Percentiles rank a stretch among this genome's conserved stretches.
These are phyloP conservation scores for Artemia sp. DNA, from an alignment of 2,888 invertebrate genomes.

Conservation along the genomic window DNA sequence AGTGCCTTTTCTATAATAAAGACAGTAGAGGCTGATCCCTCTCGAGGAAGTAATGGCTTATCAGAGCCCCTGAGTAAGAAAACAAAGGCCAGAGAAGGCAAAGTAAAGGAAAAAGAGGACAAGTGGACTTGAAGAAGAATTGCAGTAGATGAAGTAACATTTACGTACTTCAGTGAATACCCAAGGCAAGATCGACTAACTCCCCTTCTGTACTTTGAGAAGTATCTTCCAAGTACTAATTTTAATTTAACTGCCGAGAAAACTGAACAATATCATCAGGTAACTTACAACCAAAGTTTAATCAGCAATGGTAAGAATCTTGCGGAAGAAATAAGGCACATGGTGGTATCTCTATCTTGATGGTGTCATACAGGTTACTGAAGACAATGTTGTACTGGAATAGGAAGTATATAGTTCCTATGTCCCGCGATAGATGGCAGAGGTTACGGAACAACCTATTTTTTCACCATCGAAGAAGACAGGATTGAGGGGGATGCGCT, in stretches of 20 bases:
- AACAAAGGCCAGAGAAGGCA: too few species aligned
- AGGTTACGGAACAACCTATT: slow-evolving; percentile 24
- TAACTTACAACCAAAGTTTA: not conserved
- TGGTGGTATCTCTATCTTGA: slow-evolving; percentile 23
- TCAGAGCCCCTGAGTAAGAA: slow-evolving; percentile 9
- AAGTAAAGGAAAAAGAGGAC: too few species aligned
- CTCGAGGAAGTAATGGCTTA: not conserved
- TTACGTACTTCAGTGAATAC: not conserved
- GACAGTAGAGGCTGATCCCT: too few species aligned
- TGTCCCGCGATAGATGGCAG: slow-evolving; percentile 25
- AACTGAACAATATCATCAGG: slow-evolving; percentile 10
- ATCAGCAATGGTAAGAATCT: slow-evolving; percentile 10
- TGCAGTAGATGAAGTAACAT: not conserved
- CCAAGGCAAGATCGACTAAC: slow-evolving; percentile 1
- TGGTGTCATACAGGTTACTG: slow-evolving; percentile 22
- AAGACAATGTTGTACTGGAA: slow-evolving; percentile 24
- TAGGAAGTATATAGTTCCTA: slow-evolving; percentile 21
- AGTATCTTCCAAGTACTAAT: not conserved
- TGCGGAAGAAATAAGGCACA: slow-evolving; percentile 17
- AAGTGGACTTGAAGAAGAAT: not conserved
- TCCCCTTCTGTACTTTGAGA: slow-evolving; percentile 1
- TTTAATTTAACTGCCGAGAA: slow-evolving; percentile 10
- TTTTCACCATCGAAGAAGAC: slow-evolving; percentile 23
- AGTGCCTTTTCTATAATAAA: too few species aligned
- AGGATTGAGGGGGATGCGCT: slow-evolving; percentile 21